These are phyloP conservation scores for Phenacoccus solenopsis DNA, from an alignment of 1,140 invertebrate species.

Conservation along the genomic window DNA sequence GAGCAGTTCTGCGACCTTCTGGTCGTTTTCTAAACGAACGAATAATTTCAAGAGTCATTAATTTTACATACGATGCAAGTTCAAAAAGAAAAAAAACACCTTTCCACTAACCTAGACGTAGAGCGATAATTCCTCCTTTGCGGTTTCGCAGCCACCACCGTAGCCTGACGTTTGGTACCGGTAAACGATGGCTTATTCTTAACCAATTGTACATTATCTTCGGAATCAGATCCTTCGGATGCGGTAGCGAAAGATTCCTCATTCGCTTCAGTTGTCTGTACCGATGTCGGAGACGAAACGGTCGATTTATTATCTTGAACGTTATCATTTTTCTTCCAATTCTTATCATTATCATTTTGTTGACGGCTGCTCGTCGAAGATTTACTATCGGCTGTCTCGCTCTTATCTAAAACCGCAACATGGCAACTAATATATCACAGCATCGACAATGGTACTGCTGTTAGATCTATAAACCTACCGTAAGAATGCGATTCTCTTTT, in stretches of 20 bases:
- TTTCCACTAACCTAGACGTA: neutral
- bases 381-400: neutral
- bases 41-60: neutral
- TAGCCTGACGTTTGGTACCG: neutral
- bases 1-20: neutral
- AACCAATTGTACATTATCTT: neutral
- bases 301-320: neutral
- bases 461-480: neutral
- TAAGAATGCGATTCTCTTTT: no score
- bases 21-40: neutral
- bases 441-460: no score
- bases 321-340: neutral
- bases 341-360: neutral
- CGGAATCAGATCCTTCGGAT: neutral
- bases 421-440: no score
- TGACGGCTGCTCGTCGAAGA: neutral
- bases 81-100: neutral
- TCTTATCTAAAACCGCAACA: neutral
- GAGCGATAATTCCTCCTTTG: neutral
- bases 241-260: constrained; percentile 5
- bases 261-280: neutral
- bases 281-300: neutral
- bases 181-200: neutral
- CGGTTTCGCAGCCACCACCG: neutral
- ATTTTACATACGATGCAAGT: no score